These are phyloP conservation scores for Coendou prehensilis DNA, from an alignment of 2,797 vertebrate genomes.

Conservation along the genomic window DNA sequence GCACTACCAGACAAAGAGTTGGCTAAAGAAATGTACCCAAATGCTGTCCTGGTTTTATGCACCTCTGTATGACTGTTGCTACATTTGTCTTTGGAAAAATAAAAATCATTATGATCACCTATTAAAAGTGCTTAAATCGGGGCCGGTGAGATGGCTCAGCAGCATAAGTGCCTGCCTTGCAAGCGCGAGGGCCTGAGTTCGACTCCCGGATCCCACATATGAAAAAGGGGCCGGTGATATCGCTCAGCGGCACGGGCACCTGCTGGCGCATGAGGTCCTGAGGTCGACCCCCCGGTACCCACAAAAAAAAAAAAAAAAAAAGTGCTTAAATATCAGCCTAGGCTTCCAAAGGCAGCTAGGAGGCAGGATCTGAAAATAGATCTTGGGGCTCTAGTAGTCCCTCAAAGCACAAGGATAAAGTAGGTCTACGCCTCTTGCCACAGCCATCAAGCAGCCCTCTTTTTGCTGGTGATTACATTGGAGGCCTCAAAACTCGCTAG, in stretches of 20 bases:
- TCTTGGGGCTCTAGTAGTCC: no score
- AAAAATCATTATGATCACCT: background rate
- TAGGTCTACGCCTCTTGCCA: background rate
- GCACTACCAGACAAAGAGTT: background rate
- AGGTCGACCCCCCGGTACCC: no score
- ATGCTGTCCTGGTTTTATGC: background rate
- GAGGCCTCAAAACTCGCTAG: background rate
- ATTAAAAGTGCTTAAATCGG: background rate
- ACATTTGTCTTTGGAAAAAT: background rate
- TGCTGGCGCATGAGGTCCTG: no score
- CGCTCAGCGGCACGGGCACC: no score
- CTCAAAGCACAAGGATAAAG: background rate
- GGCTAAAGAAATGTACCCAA: background rate
- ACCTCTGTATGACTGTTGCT: background rate
- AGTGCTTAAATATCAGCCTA: background rate
- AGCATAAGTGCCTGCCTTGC: no score
- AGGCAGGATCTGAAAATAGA: background rate
- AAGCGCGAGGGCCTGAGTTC: no score
- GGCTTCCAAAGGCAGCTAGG: background rate
- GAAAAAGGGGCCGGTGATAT: no score
- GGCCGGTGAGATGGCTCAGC: no score
- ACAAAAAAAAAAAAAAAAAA: no score
- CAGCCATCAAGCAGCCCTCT: no score
- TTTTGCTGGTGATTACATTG: background rate
- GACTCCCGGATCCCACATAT: no score